Percentiles rank a stretch among this genome's conserved stretches.
phyloP scores from a whole-genome alignment of 2,113 vertebrate species.

The western clawed frog (Xenopus tropicalis) region DNA sequence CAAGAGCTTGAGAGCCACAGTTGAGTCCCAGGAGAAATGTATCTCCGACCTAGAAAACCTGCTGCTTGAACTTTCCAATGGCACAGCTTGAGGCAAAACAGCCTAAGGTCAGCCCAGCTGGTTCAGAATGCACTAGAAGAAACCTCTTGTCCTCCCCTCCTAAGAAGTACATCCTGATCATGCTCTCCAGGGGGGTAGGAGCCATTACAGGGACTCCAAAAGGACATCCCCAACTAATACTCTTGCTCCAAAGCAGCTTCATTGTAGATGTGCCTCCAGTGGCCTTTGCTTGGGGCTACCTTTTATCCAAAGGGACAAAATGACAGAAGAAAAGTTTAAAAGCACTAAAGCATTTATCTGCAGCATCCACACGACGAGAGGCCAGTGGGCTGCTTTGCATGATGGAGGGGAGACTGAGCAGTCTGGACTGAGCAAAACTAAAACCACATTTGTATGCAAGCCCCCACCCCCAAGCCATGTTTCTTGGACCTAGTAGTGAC shows the following conservation, averaged over 20 bases:
- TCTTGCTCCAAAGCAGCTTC: neutral
- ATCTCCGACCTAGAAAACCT: conserved; percentile 93
- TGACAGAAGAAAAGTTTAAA: conserved; percentile 9
- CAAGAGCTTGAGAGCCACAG: conserved; percentile 81
- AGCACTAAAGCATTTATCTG: conserved; percentile 14
- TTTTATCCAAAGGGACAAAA: conserved; percentile 3
- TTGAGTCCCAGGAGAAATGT: conserved; percentile 91
- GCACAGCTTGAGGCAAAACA: conserved; percentile 73
- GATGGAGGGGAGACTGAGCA: conserved; percentile 10
- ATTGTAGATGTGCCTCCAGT: conserved; percentile 13
- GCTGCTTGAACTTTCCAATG: conserved; percentile 84
- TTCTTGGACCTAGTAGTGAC: conserved; percentile 1
- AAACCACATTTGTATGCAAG: neutral
- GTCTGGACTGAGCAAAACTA: neutral
- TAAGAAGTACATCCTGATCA: conserved; percentile 28
- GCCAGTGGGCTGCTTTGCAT: conserved; percentile 20
- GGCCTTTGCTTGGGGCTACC: conserved; percentile 11
- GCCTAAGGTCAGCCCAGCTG: conserved; percentile 2
- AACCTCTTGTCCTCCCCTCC: conserved; percentile 21
- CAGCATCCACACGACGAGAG: neutral
- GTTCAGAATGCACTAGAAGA: conserved; percentile 41
- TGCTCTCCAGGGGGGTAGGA: conserved; percentile 27
- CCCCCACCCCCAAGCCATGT: neutral
- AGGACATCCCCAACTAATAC: neutral
- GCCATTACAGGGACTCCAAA: conserved; percentile 26